These are phyloP conservation scores for Hololepta plana DNA, from an alignment of 2,888 invertebrate species.

Conservation along the genomic window DNA sequence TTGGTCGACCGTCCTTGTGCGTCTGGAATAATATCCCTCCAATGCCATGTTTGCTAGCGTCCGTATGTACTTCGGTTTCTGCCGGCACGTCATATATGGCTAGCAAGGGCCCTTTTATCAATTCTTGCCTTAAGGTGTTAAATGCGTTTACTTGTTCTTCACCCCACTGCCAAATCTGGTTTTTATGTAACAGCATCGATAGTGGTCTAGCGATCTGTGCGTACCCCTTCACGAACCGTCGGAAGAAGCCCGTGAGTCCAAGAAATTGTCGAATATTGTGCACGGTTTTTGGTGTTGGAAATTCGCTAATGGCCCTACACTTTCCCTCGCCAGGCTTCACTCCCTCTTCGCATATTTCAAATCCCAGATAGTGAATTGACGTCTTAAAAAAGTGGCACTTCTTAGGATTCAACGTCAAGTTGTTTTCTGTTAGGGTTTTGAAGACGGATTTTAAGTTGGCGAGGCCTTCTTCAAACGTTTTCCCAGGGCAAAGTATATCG, in stretches of 20 bases:
- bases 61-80: conserved; percentile 12
- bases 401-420: conserved; percentile 2
- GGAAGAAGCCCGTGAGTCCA: conserved; percentile 14
- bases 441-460: background rate
- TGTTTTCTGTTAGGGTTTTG: background rate
- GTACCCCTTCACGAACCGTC: conserved; percentile 14
- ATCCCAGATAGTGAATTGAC: conserved; percentile 9
- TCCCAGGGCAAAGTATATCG: conserved; percentile 5
- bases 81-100: conserved; percentile 11
- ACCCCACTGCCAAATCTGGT: conserved; percentile 10
- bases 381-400: conserved; percentile 2
- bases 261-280: conserved; percentile 14
- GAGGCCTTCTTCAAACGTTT: background rate
- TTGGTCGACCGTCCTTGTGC: conserved; percentile 2
- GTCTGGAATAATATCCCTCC: conserved; percentile 13
- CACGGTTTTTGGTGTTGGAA: conserved; percentile 14
- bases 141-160: conserved; percentile 11
- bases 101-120: conserved; percentile 10
- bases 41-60: conserved; percentile 11
- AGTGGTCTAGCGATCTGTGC: conserved; percentile 12
- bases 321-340: conserved; percentile 14
- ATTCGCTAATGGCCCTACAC: conserved; percentile 13
- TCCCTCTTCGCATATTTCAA: conserved; percentile 7
- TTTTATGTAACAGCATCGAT: conserved; percentile 11
- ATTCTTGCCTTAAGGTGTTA: conserved; percentile 9